Evolutionary conservation across 1,140 invertebrate species (phyloP), one percentile per base, ranked within the genome.

Genomic region (Danaus plexippus): DNA sequence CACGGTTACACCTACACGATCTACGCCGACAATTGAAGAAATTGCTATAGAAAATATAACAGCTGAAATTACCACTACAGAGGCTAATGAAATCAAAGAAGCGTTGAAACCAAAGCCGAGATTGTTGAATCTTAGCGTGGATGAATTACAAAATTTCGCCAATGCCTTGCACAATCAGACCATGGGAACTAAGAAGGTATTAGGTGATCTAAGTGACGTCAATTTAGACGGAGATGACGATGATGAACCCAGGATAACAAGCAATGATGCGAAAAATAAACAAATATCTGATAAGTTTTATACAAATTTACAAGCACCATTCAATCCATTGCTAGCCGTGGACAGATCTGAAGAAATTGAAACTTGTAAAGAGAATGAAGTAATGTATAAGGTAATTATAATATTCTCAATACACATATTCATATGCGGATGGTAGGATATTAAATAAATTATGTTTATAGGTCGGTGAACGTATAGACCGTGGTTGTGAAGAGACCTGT

Each of bases 401-500:
- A 32, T 32, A 32, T n/a, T 11, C 9, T 13, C 12, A 11, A 11
- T 47, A 11, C 10, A 47, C 1, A 10, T 47, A 11, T 47, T 10
- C n/a, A 11, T 13, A n/a, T 47, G 9, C 18, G 5, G 22, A 4
- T 32, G 22, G 22, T 32, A 6, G 3, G n/a, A 6, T 40, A 11
- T n/a, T 50, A 43, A 48, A 48, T 15, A 48, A 15, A 13, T 48
- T 12, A 48, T 41, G 42, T 43, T 22, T 13, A 52, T 22, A 90
- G 89, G 71, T 89, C 53, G 93, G 92, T 8, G 92, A 94, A 61
- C 89, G 88, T 62, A 85, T 94, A 56, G 83, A 90, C 41, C 87
- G 89, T 22, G 92, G 89, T 13, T 95, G 93, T 71, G 92, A 94
- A 54, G 92, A 94, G 57, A 88, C 89, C 1, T 94, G 93, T 67